Evolutionary conservation across 2,888 invertebrate genomes (phyloP), one percentile per base, ranked within the genome.

Genomic region (Polydrusus cervinus): DNA sequence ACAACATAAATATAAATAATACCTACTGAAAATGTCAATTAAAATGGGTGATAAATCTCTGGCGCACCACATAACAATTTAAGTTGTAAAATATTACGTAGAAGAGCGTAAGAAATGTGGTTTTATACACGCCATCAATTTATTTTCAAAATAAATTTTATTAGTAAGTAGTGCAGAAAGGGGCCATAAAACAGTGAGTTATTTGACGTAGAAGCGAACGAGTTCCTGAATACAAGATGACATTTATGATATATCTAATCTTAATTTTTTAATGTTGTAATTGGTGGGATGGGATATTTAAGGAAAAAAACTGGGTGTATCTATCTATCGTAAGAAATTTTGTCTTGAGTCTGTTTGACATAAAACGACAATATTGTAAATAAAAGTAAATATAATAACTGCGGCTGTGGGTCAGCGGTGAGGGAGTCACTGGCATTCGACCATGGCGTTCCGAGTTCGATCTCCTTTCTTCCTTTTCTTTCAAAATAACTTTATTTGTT

Each of bases 1-100:
- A 66, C 79, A 72, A 75, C 74, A 80, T 81, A 83, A 81, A 83
- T 82, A 83, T 83, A 80, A 83, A 82, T 82, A 82, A 82, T 82
- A 81, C 81, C 81, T 80, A 82, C 80, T 83, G 82, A 80, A 82
- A 82, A 82, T 80, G 83, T 82, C 83, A 83, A 83, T 83, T 83
- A 83, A 82, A 82, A 81, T 80, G 80, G 82, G 80, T 80, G 77
- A 82, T 82, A 82, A 82, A 81, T 82, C 81, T 81, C 76, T 70
- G 73, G 81, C 80, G 80, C 81, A 81, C 80, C 82, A 82, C 80
- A 81, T 80, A 80, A 77, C 79, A 79, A 79, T 78, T 80, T 82
- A 79, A 78, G 79, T 80, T 79, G 80, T 83, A 82, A 83, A 82
- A 81, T 80, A 82, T 79, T 79, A 79, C 79, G 81, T 80, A 79